A percentile compares a stretch with the other conserved stretches of the same genome.
Evolutionary conservation across 2,888 invertebrate species (phyloP).

Genomic region (Acanthosepion lycidas): DNA sequence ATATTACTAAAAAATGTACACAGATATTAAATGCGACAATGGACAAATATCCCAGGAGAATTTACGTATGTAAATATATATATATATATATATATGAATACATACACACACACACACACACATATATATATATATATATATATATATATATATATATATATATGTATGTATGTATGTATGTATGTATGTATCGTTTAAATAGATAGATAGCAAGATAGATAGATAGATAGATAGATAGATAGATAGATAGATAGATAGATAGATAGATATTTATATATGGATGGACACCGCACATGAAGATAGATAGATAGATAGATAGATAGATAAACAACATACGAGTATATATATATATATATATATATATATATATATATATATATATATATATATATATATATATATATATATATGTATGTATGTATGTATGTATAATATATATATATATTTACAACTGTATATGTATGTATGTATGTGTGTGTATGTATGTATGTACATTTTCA

Average conservation of each 20-base stretch:
- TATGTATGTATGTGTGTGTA: too few species aligned
- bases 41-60: neutral
- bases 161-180: neutral
- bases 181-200: too few species aligned
- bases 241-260: conserved; percentile 11
- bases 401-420: too few species aligned
- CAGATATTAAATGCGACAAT: neutral
- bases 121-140: neutral
- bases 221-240: neutral
- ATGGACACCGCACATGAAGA: too few species aligned
- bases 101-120: too few species aligned
- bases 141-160: neutral
- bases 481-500: too few species aligned
- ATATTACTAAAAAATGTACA: too few species aligned
- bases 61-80: neutral
- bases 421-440: too few species aligned
- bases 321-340: neutral
- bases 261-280: too few species aligned
- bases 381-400: too few species aligned
- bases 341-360: neutral
- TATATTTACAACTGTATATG: too few species aligned
- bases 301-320: conserved; percentile 15
- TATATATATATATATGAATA: neutral
- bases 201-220: neutral
- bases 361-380: too few species aligned